Evolutionary conservation across 2,113 vertebrate species (phyloP).

Genomic region (Myocastor coypus): DNA sequence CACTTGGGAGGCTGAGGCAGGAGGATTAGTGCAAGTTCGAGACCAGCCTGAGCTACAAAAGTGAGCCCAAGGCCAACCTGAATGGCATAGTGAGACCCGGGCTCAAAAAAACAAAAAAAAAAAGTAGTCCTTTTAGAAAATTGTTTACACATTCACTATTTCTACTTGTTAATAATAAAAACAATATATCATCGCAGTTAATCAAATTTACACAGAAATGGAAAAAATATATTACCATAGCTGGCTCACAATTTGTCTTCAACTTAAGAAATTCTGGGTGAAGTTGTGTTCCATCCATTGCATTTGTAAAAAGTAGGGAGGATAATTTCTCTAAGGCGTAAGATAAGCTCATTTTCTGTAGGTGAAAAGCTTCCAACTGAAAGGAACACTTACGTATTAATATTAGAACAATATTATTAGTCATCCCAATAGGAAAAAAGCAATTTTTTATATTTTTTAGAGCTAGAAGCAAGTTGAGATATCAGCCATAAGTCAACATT

Average conservation of each 20-base stretch:
- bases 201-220: not conserved
- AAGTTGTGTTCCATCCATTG: not conserved
- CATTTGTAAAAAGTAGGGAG: not conserved
- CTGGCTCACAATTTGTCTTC: not conserved
- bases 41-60: no score
- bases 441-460: not conserved
- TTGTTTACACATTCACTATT: not conserved
- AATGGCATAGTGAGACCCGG: no score
- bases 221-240: not conserved
- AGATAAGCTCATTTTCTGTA: not conserved
- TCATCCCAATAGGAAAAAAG: no score
- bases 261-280: not conserved
- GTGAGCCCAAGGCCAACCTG: no score
- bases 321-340: not conserved
- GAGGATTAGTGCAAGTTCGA: no score
- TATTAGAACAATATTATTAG: not conserved
- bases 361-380: not conserved
- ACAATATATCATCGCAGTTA: not conserved
- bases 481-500: not conserved
- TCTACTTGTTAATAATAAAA: not conserved
- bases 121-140: not conserved
- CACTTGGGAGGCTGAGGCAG: no score
- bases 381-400: not conserved
- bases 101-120: no score
- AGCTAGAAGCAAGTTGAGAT: not conserved